Evolutionary conservation across 2,113 vertebrate species (phyloP).

Genomic region (Vicugna pacos): DNA sequence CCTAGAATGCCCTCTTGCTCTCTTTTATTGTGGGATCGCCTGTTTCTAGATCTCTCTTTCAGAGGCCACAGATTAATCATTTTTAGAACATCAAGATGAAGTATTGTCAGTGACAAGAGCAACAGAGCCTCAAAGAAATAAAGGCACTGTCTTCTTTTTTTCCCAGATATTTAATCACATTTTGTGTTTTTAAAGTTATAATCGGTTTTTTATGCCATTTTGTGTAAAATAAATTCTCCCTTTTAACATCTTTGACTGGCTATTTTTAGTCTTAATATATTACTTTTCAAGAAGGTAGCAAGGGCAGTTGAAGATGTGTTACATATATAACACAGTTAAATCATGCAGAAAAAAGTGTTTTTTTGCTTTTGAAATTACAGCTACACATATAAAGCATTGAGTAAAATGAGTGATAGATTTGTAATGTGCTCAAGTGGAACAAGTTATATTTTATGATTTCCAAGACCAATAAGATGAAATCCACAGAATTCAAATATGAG

Average conservation of each 20-base stretch:
- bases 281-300: conserved; percentile 61
- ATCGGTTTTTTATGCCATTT: not conserved
- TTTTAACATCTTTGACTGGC: conserved; percentile 7
- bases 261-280: conserved; percentile 53
- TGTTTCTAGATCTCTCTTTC: not conserved
- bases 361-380: conserved; percentile 78
- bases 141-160: not conserved
- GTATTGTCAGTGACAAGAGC: not conserved
- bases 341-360: conserved; percentile 73
- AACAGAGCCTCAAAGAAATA: not conserved
- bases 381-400: conserved; percentile 4
- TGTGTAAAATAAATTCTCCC: conserved; percentile 19
- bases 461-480: conserved; percentile 35
- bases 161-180: not conserved
- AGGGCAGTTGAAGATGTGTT: conserved; percentile 78
- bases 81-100: not conserved
- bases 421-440: conserved; percentile 8
- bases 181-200: conserved; percentile 20
- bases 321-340: conserved; percentile 69
- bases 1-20: not conserved
- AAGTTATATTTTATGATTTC: conserved; percentile 48
- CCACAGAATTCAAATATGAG: not conserved
- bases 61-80: not conserved
- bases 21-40: not conserved
- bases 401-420: conserved; percentile 15